These are phyloP conservation scores for Achroia grisella DNA, from an alignment of 1,140 invertebrate genomes.

Conservation along the genomic window DNA sequence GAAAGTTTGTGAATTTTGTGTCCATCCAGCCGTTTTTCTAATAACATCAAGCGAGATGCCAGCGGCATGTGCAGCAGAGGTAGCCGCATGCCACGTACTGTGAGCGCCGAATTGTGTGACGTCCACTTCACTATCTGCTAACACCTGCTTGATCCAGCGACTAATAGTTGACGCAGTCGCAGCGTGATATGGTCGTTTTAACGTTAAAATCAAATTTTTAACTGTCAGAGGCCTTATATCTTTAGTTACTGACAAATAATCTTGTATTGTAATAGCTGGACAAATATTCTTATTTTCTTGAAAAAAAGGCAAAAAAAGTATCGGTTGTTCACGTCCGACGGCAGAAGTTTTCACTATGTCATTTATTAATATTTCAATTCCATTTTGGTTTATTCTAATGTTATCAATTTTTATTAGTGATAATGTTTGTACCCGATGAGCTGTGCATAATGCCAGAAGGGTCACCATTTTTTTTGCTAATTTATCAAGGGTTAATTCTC, in stretches of 20 bases:
- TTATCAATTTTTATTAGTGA: conserved; percentile 1
- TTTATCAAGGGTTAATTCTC: neutral
- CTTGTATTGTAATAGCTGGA: neutral
- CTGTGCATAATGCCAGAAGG: neutral
- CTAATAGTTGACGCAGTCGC: neutral
- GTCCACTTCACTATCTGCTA: too few species aligned
- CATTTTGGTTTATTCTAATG: neutral
- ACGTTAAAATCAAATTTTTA: neutral
- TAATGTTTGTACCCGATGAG: conserved; percentile 1
- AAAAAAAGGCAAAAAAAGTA: neutral
- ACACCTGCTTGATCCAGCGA: neutral
- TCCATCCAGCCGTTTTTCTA: conserved; percentile 21
- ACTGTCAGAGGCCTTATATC: neutral
- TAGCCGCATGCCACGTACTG: conserved; percentile 19
- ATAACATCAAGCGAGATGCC: conserved; percentile 19
- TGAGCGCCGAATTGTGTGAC: neutral
- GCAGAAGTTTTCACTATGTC: neutral
- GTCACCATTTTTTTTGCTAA: neutral
- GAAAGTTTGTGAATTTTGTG: neutral
- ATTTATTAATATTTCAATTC: neutral
- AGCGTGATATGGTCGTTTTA: neutral
- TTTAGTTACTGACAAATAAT: neutral
- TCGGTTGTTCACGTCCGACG: neutral
- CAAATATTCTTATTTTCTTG: neutral
- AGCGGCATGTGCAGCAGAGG: conserved; percentile 14